Base-by-base conservation (phyloP, 2,113 vertebrate genomes). In the Cettia cetti region DNA sequence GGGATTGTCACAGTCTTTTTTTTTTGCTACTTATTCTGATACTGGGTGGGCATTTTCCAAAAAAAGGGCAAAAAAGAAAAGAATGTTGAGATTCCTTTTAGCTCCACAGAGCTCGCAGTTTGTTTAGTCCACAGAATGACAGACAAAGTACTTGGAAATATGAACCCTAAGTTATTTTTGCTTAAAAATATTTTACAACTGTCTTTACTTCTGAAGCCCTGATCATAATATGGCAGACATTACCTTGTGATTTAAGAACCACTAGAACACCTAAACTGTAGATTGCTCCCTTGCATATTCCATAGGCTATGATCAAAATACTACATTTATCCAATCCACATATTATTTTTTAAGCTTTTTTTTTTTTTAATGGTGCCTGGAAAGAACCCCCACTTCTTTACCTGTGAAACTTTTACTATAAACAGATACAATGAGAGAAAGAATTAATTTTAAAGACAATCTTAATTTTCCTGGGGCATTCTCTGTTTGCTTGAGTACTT, bases 11-110 rank as follows among this genome's bases (percentile, higher is more conserved):
- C 84, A 88, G 10, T 91, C 19, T 1, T 3, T 14, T 37, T 10
- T 86, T 90, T 89, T 86, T 90, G 82, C 82, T 95, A 88, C 79
- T 93, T 81, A 40, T 26, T 86, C 89, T 66, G 50, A 74, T 70
- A 70, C 35, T 42, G 35, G 11, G 27, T 77, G 63, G 44, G 66
- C 23, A 92, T 70, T 75, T 86, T 68, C 33, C 21, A 40, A 61
- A 70, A 54, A 10, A 50, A 18, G 37, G 20, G 4, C 4, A 35
- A 74, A 52, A 52, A n/a, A 37, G 1, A 1, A 23, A 27, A 40
- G 57, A 86, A 72, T 61, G 26, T 53, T 78, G 35, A 80, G 39
- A 60, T 63, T 68, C 6, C 33, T 79, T 80, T 83, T 49, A 68
- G 11, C 10, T 95, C 44, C 33, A 78, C 33, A 45, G 64, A 86